These are phyloP conservation scores for Xestia ashworthii DNA, from an alignment of 2,888 invertebrate genomes.

Conservation along the genomic window DNA sequence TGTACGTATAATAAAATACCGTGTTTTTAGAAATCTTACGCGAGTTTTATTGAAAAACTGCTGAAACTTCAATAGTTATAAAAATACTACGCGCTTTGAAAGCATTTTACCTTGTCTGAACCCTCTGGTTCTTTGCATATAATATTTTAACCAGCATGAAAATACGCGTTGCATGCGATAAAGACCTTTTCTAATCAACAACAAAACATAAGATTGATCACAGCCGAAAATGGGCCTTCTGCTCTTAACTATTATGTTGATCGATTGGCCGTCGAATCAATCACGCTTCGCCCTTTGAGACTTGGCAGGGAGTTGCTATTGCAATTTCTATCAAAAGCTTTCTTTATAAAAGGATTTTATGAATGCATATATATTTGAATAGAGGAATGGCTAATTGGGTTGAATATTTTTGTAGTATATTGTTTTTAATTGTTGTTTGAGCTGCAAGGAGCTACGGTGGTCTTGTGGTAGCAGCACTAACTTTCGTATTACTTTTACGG, in stretches of 20 bases:
- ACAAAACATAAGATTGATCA: constrained; percentile 31
- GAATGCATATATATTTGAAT: constrained; percentile 38
- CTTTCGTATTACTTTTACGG: no score
- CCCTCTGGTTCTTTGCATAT: not conserved
- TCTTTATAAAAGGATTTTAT: constrained; percentile 34
- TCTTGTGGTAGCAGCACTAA: no score
- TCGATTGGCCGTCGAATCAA: constrained; percentile 51
- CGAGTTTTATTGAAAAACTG: no score
- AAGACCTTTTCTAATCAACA: constrained; percentile 1
- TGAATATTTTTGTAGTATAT: not conserved
- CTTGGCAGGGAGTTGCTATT: constrained; percentile 52
- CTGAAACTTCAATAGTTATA: no score
- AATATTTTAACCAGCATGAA: not conserved
- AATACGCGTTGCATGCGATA: not conserved
- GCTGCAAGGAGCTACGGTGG: no score
- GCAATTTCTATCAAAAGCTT: constrained; percentile 54
- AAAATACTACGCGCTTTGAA: not conserved
- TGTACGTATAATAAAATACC: no score
- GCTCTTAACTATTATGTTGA: not conserved
- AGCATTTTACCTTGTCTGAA: not conserved
- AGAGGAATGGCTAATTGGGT: constrained; percentile 19
- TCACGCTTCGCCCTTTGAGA: constrained; percentile 51
- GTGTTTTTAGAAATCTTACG: no score
- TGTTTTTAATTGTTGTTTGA: not conserved
- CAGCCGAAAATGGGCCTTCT: constrained; percentile 26